phyloP scores from a whole-genome alignment of 2,888 invertebrate species.

The Drosophila aldrichi region DNA sequence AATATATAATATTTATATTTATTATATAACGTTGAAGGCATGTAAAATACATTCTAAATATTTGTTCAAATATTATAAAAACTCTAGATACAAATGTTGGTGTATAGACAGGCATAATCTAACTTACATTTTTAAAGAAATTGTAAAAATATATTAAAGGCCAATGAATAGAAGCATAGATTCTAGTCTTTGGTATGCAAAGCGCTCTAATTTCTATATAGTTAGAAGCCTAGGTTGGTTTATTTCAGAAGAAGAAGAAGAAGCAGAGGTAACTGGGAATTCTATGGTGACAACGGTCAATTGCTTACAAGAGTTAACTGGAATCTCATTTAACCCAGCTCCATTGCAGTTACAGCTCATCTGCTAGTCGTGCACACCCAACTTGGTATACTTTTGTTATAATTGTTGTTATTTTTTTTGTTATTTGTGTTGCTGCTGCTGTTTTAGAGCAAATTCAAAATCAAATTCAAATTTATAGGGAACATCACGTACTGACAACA shows the following conservation, averaged over 20 bases:
- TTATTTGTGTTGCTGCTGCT: constrained; percentile 51
- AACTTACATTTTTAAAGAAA: neutral
- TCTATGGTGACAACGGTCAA: too few species aligned
- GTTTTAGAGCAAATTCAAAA: constrained; percentile 77
- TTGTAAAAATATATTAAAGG: neutral
- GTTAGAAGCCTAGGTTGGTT: too few species aligned
- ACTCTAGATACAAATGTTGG: neutral
- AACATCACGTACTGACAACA: constrained; percentile 82
- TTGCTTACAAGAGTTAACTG: too few species aligned
- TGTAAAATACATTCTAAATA: neutral
- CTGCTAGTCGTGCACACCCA: neutral
- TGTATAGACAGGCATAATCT: too few species aligned
- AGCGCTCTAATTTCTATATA: neutral
- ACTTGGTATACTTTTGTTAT: constrained; percentile 12
- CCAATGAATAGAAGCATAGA: neutral
- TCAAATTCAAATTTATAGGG: constrained; percentile 78
- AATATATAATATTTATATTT: neutral
- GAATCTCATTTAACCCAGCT: neutral
- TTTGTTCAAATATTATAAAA: neutral
- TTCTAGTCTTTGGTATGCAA: neutral
- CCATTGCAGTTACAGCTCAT: neutral
- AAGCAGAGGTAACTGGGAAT: neutral
- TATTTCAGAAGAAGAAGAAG: neutral
- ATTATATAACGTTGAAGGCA: neutral
- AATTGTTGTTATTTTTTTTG: constrained; percentile 24